phyloP scores from a whole-genome alignment of 1,140 invertebrate genomes.

The Neodiprion pinetum region DNA sequence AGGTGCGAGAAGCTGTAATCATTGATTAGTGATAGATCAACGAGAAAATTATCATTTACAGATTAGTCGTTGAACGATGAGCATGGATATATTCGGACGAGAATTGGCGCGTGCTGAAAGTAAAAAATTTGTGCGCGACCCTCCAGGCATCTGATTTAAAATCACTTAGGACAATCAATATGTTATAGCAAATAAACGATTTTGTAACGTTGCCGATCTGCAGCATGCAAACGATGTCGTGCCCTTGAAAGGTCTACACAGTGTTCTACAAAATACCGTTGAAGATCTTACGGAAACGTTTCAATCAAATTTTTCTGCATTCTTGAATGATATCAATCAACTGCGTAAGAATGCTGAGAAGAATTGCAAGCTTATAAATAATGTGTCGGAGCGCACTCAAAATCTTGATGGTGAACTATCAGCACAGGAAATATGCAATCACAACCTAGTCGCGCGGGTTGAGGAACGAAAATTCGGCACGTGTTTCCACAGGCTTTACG shows the following conservation, averaged over 20 bases:
- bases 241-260: neutral
- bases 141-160: constrained; percentile 24
- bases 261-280: neutral
- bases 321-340: neutral
- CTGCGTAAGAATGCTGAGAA: neutral
- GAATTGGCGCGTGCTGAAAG: neutral
- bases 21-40: neutral
- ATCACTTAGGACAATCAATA: constrained; percentile 22
- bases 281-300: neutral
- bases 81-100: constrained; percentile 29
- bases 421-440: neutral
- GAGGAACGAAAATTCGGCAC: neutral
- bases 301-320: neutral
- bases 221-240: neutral
- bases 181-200: constrained; percentile 20
- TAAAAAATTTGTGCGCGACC: neutral
- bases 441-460: neutral
- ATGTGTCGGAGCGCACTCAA: neutral
- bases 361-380: neutral
- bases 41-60: neutral
- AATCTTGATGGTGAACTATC: neutral
- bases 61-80: constrained; percentile 8
- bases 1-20: constrained; percentile 32
- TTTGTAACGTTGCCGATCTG: constrained; percentile 21
- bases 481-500: too few relatives aligned